These are phyloP conservation scores for Empis stercorea DNA, from an alignment of 2,888 invertebrate species.

Conservation along the genomic window DNA sequence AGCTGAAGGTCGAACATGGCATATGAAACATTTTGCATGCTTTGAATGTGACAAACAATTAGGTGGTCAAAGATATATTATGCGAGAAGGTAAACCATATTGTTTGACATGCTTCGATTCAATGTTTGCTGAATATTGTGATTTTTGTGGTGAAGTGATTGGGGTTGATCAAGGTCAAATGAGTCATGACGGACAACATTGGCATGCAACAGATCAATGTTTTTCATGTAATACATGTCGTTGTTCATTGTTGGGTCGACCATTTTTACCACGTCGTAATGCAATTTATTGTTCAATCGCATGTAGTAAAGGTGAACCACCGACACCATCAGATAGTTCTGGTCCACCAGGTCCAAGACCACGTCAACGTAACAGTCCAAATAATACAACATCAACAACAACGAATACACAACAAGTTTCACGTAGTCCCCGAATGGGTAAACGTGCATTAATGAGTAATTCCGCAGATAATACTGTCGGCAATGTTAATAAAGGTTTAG, in stretches of 20 bases:
- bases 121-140: slow-evolving; percentile 93
- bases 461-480: slow-evolving; percentile 42
- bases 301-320: slow-evolving; percentile 83
- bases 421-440: slow-evolving; percentile 33
- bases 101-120: slow-evolving; percentile 91
- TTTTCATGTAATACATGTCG: slow-evolving; percentile 87
- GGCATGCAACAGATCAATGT: slow-evolving; percentile 91
- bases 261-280: slow-evolving; percentile 81
- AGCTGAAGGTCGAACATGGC: slow-evolving; percentile 96
- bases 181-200: slow-evolving; percentile 94
- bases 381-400: slow-evolving; percentile 30
- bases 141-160: slow-evolving; percentile 90
- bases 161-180: slow-evolving; percentile 96
- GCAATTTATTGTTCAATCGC: slow-evolving; percentile 91
- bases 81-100: slow-evolving; percentile 90
- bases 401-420: slow-evolving; percentile 38
- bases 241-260: slow-evolving; percentile 61
- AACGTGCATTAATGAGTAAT: slow-evolving; percentile 33
- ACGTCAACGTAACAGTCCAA: slow-evolving; percentile 38
- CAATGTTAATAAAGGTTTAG: slow-evolving; percentile 18
- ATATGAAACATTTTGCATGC: slow-evolving; percentile 97
- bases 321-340: slow-evolving; percentile 72
- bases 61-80: slow-evolving; percentile 96
- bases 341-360: slow-evolving; percentile 50
- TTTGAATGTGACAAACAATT: slow-evolving; percentile 87